Percentiles rank a stretch among this genome's conserved stretches.
phyloP scores from a whole-genome alignment of 2,113 vertebrate species.

The Paratilapia polleni region DNA sequence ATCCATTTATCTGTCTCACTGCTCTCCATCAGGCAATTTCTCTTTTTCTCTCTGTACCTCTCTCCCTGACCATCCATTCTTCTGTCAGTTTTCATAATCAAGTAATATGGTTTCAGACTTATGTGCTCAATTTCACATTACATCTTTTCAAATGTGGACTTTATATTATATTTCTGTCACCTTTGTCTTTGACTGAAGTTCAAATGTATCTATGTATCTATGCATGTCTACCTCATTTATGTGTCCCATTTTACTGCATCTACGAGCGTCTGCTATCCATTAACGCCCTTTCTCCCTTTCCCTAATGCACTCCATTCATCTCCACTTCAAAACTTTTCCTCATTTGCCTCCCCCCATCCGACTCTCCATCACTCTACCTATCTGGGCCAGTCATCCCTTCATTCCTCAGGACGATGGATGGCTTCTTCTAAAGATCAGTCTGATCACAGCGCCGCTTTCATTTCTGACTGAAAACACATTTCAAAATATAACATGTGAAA shows the following conservation, averaged over 20 bases:
- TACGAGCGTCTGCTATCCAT: constrained; percentile 38
- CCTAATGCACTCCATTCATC: constrained; percentile 45
- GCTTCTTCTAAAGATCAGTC: constrained; percentile 48
- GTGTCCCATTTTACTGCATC: constrained; percentile 20
- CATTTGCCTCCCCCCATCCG: constrained; percentile 46
- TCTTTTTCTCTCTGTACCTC: background rate
- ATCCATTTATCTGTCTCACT: constrained; percentile 26
- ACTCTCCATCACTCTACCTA: constrained; percentile 48
- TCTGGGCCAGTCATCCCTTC: constrained; percentile 44
- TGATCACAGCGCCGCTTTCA: constrained; percentile 51
- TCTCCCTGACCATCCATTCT: constrained; percentile 1
- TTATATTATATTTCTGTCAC: constrained; percentile 5
- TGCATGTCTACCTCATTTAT: constrained; percentile 6
- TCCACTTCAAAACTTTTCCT: constrained; percentile 47
- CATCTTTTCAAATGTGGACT: constrained; percentile 9
- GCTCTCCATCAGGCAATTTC: constrained; percentile 6
- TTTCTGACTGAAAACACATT: constrained; percentile 63
- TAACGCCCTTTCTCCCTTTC: background rate
- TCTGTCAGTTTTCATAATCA: constrained; percentile 22
- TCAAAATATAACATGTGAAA: constrained; percentile 44
- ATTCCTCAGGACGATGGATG: constrained; percentile 63
- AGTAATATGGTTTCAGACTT: constrained; percentile 5
- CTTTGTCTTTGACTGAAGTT: constrained; percentile 2
- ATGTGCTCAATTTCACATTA: constrained; percentile 8
- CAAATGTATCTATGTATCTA: constrained; percentile 3